Evolutionary conservation across 2,113 vertebrate genomes (phyloP).

Genomic region (Takifugu flavidus): DNA sequence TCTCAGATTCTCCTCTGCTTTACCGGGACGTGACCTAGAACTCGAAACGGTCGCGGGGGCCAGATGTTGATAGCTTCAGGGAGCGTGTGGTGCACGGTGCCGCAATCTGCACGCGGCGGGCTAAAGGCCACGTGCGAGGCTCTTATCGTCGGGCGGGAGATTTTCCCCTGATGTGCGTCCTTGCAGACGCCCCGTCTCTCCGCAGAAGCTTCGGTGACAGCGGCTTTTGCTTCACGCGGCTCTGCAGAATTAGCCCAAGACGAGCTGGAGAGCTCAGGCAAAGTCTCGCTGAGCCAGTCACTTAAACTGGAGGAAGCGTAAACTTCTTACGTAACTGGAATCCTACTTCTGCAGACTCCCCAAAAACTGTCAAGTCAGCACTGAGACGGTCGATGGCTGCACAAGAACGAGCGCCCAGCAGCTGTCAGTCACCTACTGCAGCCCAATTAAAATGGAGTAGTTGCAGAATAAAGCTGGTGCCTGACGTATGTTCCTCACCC

Average conservation of each 20-base stretch:
- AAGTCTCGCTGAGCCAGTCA: conserved; percentile 51
- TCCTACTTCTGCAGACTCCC: neutral
- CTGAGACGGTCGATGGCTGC: conserved; percentile 32
- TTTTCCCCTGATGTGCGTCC: conserved; percentile 29
- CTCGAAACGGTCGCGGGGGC: conserved; percentile 45
- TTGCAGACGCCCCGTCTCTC: neutral
- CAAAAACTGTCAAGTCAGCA: conserved; percentile 39
- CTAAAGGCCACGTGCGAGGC: conserved; percentile 42
- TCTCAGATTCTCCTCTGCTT: conserved; percentile 28
- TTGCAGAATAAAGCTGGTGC: conserved; percentile 20
- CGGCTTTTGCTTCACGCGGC: conserved; percentile 45
- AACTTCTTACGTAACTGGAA: conserved; percentile 57
- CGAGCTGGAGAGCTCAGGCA: conserved; percentile 41
- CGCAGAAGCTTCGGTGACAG: conserved; percentile 39
- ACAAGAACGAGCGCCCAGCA: conserved; percentile 17
- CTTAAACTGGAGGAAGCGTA: conserved; percentile 52
- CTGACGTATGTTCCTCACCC: conserved; percentile 10
- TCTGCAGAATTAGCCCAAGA: conserved; percentile 46
- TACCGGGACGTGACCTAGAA: conserved; percentile 56
- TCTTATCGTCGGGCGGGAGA: conserved; percentile 46
- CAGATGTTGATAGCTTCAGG: conserved; percentile 62
- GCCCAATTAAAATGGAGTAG: conserved; percentile 25
- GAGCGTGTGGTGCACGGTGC: conserved; percentile 14
- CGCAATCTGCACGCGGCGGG: conserved; percentile 32
- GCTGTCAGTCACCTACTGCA: conserved; percentile 36